These are phyloP conservation scores for Puntigrus tetrazona DNA, from an alignment of 2,113 vertebrate genomes.

Conservation along the genomic window DNA sequence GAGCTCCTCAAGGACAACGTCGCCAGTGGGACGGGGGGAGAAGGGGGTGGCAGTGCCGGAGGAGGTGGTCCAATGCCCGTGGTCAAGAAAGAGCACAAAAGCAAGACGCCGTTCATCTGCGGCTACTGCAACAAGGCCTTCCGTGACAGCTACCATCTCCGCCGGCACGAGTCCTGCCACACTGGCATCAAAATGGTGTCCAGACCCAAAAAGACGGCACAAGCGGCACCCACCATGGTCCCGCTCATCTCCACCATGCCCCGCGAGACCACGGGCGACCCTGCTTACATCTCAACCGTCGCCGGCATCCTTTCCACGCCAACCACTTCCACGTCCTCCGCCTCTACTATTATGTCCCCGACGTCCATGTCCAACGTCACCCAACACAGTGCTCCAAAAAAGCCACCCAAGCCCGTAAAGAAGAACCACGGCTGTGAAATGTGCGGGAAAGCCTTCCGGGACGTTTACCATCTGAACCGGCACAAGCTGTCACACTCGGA, in stretches of 20 bases:
- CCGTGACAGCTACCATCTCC: constrained; percentile 99
- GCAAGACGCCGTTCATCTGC: constrained; percentile 96
- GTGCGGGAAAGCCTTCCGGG: constrained; percentile 99
- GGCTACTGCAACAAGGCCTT: constrained; percentile 99
- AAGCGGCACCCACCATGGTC: constrained; percentile 87
- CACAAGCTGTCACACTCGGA: constrained; percentile 99
- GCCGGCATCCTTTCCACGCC: constrained; percentile 94
- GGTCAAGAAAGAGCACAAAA: constrained; percentile 96
- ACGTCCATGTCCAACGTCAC: constrained; percentile 69
- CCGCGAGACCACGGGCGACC: constrained; percentile 87
- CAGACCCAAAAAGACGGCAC: constrained; percentile 93
- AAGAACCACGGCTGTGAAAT: constrained; percentile 99
- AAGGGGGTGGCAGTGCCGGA: constrained; percentile 52
- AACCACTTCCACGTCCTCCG: constrained; percentile 90
- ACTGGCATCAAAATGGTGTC: constrained; percentile 98
- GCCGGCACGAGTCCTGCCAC: constrained; percentile 97
- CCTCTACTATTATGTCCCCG: constrained; percentile 72
- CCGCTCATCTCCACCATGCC: constrained; percentile 93
- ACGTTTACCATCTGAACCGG: constrained; percentile 97
- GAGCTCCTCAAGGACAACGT: constrained; percentile 93
- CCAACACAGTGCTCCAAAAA: constrained; percentile 86
- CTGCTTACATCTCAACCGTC: constrained; percentile 91
- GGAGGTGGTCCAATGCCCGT: constrained; percentile 76
- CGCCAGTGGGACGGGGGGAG: constrained; percentile 62
- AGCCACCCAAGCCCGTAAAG: constrained; percentile 95